Evolutionary conservation across 2,888 invertebrate species (phyloP), one percentile per base, ranked within the genome.

Genomic region (Prostheceraeus crozeri): DNA sequence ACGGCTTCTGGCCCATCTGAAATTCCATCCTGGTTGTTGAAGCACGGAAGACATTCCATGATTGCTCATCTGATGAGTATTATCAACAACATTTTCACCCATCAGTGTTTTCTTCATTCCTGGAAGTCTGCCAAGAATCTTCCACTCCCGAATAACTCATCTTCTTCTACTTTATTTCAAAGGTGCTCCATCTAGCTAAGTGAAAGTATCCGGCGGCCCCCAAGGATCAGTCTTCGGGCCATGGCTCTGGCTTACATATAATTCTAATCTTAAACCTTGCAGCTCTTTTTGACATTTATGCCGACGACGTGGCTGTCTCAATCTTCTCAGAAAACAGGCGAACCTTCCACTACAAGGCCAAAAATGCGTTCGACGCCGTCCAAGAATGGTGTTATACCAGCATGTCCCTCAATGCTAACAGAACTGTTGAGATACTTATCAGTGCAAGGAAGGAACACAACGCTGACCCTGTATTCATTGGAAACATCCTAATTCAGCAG

Each of bases 211-310:
- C n/a, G 48, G 48, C 28, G 48, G 10, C 28, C 23, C 48, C 10
- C 14, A 48, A 48, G 48, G 8, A 10, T 48, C 48, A 19, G 48
- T 48, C 23, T 21, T 48, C 48, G 48, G 27, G 11, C 14, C 4
- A 10, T 25, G 21, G 48, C 25, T 48, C 27, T 48, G 23, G 48
- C 8, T 48, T 23, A 10, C 48, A n/a, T 48, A 23, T 14, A 48
- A 28, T 30, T 48, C 48, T 48, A 30, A 48, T 30, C 48, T 48
- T 19, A 25, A 48, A 48, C 48, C 48, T 28, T 11, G n/a, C 48
- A 25, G 48, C 25, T 28, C 27, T 28, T 48, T 48, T 25, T 23
- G 48, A 48, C 28, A 48, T 23, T 19, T 48, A 19, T 6, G 48
- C 48, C 27, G 48, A 48, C 4, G 27, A 48, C 21, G 48, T 48